Percentiles rank a stretch among this genome's conserved stretches.
Conservation (phyloP, 2,797 vertebrate genomes). For the Remorina albescens region DNA sequence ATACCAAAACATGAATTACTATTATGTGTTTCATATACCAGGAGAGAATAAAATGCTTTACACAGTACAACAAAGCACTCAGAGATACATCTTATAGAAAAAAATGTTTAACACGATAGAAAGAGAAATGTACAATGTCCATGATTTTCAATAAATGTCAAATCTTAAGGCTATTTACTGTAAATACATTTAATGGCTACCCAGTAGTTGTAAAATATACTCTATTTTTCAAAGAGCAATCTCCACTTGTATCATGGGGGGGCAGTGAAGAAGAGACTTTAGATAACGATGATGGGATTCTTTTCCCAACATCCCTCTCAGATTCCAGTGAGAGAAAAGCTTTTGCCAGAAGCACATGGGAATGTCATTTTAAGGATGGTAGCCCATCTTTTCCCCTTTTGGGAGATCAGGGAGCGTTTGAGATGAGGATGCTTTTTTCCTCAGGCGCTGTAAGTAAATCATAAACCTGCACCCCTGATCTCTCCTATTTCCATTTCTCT, state of each 20-base stretch:
- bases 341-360: slow-evolving; percentile 66
- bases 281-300: slow-evolving; percentile 29
- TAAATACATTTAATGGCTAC: slow-evolving; percentile 34
- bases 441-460: slow-evolving; percentile 56
- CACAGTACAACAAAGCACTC: not conserved
- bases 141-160: slow-evolving; percentile 1
- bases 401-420: slow-evolving; percentile 22
- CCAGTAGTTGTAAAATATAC: not conserved
- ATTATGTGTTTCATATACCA: not conserved
- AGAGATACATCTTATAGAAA: not conserved
- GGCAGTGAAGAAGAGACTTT: slow-evolving; percentile 18
- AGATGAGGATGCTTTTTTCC: slow-evolving; percentile 32
- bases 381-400: slow-evolving; percentile 40
- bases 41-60: not conserved
- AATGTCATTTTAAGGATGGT: slow-evolving; percentile 69
- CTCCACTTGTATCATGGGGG: not conserved
- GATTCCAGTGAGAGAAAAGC: slow-evolving; percentile 33
- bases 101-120: not conserved
- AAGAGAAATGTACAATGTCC: not conserved
- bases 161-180: no score
- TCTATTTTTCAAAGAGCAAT: not conserved
- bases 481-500: slow-evolving; percentile 54
- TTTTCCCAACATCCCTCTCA: slow-evolving; percentile 17
- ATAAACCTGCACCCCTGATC: slow-evolving; percentile 51
- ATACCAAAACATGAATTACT: not conserved